phyloP scores from a whole-genome alignment of 2,888 invertebrate genomes.

The Pasiphila rectangulata region DNA sequence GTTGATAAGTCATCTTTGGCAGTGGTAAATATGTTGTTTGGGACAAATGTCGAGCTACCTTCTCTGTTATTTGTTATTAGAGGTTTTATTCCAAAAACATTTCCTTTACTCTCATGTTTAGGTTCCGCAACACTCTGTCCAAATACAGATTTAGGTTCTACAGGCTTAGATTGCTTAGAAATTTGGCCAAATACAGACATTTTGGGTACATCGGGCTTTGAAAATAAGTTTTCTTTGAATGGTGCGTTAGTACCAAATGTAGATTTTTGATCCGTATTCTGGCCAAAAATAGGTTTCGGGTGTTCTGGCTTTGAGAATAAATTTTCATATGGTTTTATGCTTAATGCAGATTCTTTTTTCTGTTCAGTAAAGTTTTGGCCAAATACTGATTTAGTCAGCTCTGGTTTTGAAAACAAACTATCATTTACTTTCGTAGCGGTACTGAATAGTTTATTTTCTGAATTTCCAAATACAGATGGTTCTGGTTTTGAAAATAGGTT shows the following conservation, averaged over 20 bases:
- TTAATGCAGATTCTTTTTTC: constrained; percentile 20
- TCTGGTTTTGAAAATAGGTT: constrained; percentile 5
- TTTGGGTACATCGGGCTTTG: constrained; percentile 27
- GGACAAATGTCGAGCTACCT: constrained; percentile 3
- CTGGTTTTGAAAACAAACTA: constrained; percentile 16
- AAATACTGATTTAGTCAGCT: constrained; percentile 38
- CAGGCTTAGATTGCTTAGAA: constrained; percentile 29
- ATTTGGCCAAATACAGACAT: constrained; percentile 38
- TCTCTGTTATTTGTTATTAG: constrained; percentile 14
- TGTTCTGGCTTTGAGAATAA: constrained; percentile 13
- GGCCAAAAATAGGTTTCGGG: constrained; percentile 9
- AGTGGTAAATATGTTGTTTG: constrained; percentile 32
- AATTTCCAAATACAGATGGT: constrained; percentile 3
- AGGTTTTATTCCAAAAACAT: constrained; percentile 32
- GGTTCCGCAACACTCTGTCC: constrained; percentile 25
- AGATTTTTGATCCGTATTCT: constrained; percentile 2
- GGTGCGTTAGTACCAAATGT: constrained; percentile 1
- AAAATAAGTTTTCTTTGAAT: constrained; percentile 10
- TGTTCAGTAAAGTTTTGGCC: constrained; percentile 7
- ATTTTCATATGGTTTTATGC: constrained; percentile 5
- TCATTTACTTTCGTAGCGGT: background rate
- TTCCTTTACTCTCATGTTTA: constrained; percentile 27
- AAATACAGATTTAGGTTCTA: constrained; percentile 33
- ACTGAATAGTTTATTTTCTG: constrained; percentile 16
- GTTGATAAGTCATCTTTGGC: constrained; percentile 38